A percentile compares a stretch with the other conserved stretches of the same genome.
phyloP scores from a whole-genome alignment of 1,140 invertebrate species.

The Neuroterus valhalla region DNA sequence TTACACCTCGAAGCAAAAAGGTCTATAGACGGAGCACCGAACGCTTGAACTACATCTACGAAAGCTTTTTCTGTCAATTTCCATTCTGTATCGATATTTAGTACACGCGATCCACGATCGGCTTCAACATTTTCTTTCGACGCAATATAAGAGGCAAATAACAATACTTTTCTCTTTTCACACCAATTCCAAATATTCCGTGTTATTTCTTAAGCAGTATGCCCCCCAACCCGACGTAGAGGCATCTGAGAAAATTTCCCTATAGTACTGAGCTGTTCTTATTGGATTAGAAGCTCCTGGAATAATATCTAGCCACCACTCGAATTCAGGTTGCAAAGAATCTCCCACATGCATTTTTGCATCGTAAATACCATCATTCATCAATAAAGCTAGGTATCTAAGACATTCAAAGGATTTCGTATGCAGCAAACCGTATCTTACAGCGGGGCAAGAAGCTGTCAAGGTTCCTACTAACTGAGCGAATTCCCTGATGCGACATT shows the following conservation, averaged over 20 bases:
- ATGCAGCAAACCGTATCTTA: not conserved
- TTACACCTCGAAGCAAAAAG: too few species aligned
- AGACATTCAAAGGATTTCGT: not conserved
- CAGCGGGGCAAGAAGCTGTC: not conserved
- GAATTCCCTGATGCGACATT: not conserved
- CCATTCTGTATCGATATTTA: slow-evolving; percentile 52
- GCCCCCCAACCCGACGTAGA: slow-evolving; percentile 55
- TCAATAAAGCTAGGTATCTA: not conserved
- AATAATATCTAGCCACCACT: not conserved
- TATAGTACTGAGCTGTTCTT: slow-evolving; percentile 1
- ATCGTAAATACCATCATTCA: slow-evolving; percentile 16
- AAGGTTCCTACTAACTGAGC: not conserved
- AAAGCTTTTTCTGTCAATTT: slow-evolving; percentile 26
- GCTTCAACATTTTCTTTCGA: slow-evolving; percentile 56
- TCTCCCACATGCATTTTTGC: not conserved
- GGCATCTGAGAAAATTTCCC: slow-evolving; percentile 52
- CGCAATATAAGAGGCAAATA: slow-evolving; percentile 54
- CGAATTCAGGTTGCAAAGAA: not conserved
- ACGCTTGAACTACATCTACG: too few species aligned
- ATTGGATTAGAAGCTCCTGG: slow-evolving; percentile 30
- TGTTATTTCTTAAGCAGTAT: slow-evolving; percentile 52
- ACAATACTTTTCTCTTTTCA: not conserved
- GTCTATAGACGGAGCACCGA: too few species aligned
- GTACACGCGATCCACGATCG: slow-evolving; percentile 45
- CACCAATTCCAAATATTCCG: slow-evolving; percentile 26